Conservation (phyloP, 2,797 vertebrate genomes). For the Notoglanidium macrostoma region DNA sequence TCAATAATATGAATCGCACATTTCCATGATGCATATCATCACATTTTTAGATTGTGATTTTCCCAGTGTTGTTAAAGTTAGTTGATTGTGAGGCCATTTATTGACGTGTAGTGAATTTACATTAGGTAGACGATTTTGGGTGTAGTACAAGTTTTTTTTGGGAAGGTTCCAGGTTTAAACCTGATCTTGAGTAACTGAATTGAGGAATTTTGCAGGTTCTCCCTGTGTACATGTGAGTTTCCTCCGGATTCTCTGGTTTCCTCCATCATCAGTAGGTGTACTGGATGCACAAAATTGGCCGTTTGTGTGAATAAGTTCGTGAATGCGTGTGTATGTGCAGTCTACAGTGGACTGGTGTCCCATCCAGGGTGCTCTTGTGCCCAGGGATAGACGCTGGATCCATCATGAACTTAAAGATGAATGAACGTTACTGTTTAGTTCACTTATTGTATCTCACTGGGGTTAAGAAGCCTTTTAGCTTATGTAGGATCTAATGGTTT, state of each 20-base stretch:
- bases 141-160: background rate
- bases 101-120: background rate
- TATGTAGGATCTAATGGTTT: background rate
- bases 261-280: background rate
- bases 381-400: background rate
- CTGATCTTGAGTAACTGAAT: background rate
- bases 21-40: too few species aligned
- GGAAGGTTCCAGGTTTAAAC: background rate
- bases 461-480: background rate
- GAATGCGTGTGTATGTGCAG: background rate
- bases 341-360: background rate
- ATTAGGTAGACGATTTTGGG: background rate
- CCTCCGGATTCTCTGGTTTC: background rate
- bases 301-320: background rate
- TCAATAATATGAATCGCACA: too few species aligned
- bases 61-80: background rate
- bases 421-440: background rate
- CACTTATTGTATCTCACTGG: background rate
- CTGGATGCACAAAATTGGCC: background rate
- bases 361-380: background rate
- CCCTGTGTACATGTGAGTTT: background rate
- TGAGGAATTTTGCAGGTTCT: background rate
- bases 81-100: background rate
- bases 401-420: background rate
- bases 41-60: too few species aligned